Percentiles rank a stretch among this genome's conserved stretches.
Conservation (phyloP, 2,888 invertebrate genomes). For the Listrodromus nycthemerus region DNA sequence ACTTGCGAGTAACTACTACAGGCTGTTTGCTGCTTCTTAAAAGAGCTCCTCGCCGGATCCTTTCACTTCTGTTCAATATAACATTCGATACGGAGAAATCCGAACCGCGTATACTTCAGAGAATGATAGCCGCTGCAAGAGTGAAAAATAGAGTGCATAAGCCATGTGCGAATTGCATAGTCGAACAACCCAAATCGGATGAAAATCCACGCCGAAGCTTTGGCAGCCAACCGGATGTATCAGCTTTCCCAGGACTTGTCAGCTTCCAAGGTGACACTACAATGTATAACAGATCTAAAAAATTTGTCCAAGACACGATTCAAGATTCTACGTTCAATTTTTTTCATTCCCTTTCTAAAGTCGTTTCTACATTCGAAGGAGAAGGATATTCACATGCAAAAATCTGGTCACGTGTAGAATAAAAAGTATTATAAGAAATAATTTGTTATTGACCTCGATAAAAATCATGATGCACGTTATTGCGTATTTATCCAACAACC, state of each 20-base stretch:
- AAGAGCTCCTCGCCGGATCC: slow-evolving; percentile 48
- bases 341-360: background rate
- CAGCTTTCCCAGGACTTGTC: background rate
- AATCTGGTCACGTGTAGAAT: background rate
- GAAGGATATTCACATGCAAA: background rate
- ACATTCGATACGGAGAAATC: slow-evolving; percentile 49
- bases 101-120: slow-evolving; percentile 23
- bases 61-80: slow-evolving; percentile 58
- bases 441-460: background rate
- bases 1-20: background rate
- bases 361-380: background rate
- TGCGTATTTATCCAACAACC: too few relatives aligned
- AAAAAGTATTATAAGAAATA: background rate
- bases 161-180: slow-evolving; percentile 23
- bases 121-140: slow-evolving; percentile 30
- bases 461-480: too few relatives aligned
- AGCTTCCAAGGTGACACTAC: background rate
- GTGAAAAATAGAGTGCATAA: slow-evolving; percentile 18
- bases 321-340: background rate
- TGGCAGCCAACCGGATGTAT: slow-evolving; percentile 2
- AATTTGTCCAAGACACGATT: background rate
- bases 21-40: slow-evolving; percentile 8
- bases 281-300: background rate
- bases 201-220: slow-evolving; percentile 4
- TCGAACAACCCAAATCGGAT: slow-evolving; percentile 6